Base-by-base conservation (phyloP, 2,113 vertebrate species). In the Ibidorhyncha struthersii region DNA sequence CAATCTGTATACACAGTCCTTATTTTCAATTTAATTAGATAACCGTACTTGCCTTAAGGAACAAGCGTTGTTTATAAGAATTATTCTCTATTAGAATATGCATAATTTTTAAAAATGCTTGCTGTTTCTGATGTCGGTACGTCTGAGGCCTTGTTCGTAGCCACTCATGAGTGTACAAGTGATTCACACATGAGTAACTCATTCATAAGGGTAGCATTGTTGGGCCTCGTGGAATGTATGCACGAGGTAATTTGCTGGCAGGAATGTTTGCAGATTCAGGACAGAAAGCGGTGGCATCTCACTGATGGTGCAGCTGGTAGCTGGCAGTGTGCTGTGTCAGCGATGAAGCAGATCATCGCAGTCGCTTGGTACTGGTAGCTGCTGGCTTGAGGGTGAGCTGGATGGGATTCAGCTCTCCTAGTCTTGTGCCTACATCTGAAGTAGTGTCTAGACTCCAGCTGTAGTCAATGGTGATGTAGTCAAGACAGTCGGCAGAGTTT, bases 41-140 rank as follows among this genome's bases (percentile, higher is more conserved):
- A 90, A 78, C 86, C 18, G 0, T 95, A 86, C 56, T 83, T 96
- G 94, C 96, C 92, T 95, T 91, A 95, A 94, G 79, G 71, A 94
- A 63, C 0, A 2, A 91, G 20, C 3, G 2, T 45, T 95, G 67
- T 84, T 82, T 58, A 10, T 92, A 66, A 89, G 63, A 78, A n/a
- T 70, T 66, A 62, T 25, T 92, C 71, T 83, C 38, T 50, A 50
- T 80, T 92, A 58, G 61, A 79, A 55, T 67, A 34, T 7, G 40
- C 2, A 1, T 71, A 29, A 32, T 40, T 87, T 79, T 49, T 4
- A 20, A 82, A 70, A 65, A 69, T 3, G 9, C 25, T 90, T 72
- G 83, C 71, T 71, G 20, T 72, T 87, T 61, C 61, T 85, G 58
- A 32, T 62, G 19, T 52, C 0, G 3, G 40, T 89, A 66, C 20